Evolutionary conservation across 2,888 invertebrate genomes (phyloP).

Genomic region (Tenthredo livida): DNA sequence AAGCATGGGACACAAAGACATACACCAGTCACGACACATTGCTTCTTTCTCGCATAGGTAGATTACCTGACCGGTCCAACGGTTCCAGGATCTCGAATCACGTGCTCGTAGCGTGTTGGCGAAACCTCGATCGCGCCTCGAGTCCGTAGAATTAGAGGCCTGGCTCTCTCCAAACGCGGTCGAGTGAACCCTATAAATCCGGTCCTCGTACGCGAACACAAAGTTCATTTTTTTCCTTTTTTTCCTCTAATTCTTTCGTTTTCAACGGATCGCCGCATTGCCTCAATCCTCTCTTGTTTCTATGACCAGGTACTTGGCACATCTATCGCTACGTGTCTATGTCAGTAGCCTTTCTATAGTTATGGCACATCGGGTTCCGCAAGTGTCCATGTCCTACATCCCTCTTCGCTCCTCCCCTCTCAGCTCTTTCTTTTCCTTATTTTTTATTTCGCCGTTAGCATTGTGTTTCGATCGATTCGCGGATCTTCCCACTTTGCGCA

Average conservation of each 20-base stretch:
- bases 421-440: neutral
- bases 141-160: constrained; percentile 27
- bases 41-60: constrained; percentile 43
- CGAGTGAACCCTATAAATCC: constrained; percentile 37
- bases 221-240: neutral
- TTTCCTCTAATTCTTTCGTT: neutral
- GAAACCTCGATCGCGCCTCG: constrained; percentile 44
- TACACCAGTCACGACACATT: neutral
- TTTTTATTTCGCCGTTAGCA: neutral
- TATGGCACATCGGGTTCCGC: constrained; percentile 67
- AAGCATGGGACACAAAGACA: neutral
- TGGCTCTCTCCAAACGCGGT: constrained; percentile 37
- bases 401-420: constrained; percentile 44
- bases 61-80: constrained; percentile 47
- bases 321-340: neutral
- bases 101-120: constrained; percentile 49
- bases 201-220: constrained; percentile 8
- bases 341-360: constrained; percentile 23
- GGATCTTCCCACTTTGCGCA: neutral
- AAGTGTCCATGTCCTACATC: constrained; percentile 71
- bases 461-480: constrained; percentile 1
- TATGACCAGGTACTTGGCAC: constrained; percentile 14
- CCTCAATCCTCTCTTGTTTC: neutral
- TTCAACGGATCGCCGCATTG: neutral
- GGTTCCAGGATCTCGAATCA: constrained; percentile 51